Evolutionary conservation across 2,797 vertebrate species (phyloP).

Genomic region (Microctenopoma lineatum): DNA sequence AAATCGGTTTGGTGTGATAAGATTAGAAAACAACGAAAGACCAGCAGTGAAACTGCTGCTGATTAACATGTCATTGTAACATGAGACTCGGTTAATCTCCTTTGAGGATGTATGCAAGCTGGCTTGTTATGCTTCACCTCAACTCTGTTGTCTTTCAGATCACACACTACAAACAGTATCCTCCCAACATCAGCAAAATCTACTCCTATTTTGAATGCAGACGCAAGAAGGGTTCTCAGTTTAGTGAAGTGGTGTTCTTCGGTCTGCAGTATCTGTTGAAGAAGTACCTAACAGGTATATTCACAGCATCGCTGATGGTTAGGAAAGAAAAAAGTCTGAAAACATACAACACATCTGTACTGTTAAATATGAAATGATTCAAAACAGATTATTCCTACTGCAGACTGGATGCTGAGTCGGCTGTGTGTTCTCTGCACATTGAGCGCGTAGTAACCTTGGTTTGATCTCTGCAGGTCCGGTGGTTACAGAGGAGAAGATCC

Average conservation of each 20-base stretch:
- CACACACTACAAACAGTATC: slow-evolving; percentile 86
- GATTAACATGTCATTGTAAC: background rate
- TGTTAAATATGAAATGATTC: too few relatives aligned
- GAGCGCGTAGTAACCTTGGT: background rate
- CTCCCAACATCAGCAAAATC: slow-evolving; percentile 80
- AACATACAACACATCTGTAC: too few relatives aligned
- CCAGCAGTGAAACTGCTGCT: background rate
- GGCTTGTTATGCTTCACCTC: background rate
- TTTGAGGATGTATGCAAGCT: background rate
- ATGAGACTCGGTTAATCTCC: background rate
- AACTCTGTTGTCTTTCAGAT: slow-evolving; percentile 69
- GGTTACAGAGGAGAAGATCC: slow-evolving; percentile 85
- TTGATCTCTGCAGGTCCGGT: slow-evolving; percentile 72
- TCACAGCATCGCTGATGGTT: background rate
- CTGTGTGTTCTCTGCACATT: background rate
- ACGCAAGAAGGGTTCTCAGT: slow-evolving; percentile 75
- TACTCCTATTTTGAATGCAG: slow-evolving; percentile 87
- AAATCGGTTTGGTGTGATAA: background rate
- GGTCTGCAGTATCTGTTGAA: slow-evolving; percentile 85
- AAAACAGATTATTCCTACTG: background rate
- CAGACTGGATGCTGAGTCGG: background rate
- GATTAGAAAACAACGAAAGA: slow-evolving; percentile 15
- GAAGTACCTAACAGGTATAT: slow-evolving; percentile 83
- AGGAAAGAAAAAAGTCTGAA: too few relatives aligned
- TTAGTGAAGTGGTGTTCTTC: slow-evolving; percentile 84